Percentiles rank a stretch among this genome's conserved stretches.
These are phyloP conservation scores for Lacanobia wlatinum DNA, from an alignment of 2,888 invertebrate genomes.

Conservation along the genomic window DNA sequence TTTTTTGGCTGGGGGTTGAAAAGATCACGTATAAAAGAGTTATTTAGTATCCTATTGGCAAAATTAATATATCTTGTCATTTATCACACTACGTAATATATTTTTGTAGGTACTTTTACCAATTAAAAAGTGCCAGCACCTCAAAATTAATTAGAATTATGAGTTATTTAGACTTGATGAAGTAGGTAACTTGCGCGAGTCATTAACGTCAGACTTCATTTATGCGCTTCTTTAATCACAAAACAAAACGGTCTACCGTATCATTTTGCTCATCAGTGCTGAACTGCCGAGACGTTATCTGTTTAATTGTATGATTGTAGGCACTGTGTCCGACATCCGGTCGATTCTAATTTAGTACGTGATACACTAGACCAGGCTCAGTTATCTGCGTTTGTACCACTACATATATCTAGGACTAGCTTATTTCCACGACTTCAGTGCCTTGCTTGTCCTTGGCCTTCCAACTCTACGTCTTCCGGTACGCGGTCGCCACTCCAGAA, in stretches of 20 bases:
- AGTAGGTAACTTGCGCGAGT: not conserved
- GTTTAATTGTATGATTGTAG: conserved; percentile 15
- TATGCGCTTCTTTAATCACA: not conserved
- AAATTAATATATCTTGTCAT: no score
- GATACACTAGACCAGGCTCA: not conserved
- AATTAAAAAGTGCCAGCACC: not conserved
- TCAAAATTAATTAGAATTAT: not conserved
- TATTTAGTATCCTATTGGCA: no score
- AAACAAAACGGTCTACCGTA: conserved; percentile 12
- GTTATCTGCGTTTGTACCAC: not conserved
- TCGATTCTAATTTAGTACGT: not conserved
- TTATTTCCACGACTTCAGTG: no score
- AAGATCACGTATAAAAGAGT: no score
- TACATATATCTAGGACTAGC: not conserved
- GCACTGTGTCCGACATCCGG: conserved; percentile 14
- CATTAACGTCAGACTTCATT: not conserved
- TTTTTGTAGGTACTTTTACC: no score
- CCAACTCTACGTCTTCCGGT: no score
- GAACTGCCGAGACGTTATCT: conserved; percentile 27
- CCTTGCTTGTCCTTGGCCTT: no score
- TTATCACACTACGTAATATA: no score
- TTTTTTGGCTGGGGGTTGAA: no score
- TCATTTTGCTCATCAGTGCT: not conserved
- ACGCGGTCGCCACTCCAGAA: no score
- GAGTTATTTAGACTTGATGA: no score